Evolutionary conservation across 1,140 invertebrate genomes (phyloP).

Genomic region (Helicoverpa zea): DNA sequence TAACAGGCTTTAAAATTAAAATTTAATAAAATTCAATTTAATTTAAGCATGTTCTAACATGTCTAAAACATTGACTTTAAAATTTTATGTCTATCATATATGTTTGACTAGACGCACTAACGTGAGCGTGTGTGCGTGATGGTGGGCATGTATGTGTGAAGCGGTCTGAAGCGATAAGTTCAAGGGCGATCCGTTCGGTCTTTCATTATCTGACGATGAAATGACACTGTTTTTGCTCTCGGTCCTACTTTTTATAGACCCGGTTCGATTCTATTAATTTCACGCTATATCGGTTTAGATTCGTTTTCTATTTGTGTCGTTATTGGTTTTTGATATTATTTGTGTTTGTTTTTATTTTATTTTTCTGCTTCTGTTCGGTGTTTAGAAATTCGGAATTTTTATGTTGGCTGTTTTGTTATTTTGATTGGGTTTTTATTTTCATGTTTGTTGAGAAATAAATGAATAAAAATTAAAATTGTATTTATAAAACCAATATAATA

Average conservation of each 20-base stretch:
- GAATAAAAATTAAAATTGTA: too few species aligned
- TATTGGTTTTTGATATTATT: neutral
- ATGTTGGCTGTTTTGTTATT: neutral
- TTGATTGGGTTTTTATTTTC: neutral
- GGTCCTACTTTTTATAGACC: constrained; percentile 22
- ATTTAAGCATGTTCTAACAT: too few species aligned
- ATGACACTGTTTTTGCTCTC: constrained; percentile 11
- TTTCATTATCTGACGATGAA: constrained; percentile 24
- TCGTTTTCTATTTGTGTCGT: constrained; percentile 18
- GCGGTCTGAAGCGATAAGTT: constrained; percentile 19
- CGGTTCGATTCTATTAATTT: constrained; percentile 19
- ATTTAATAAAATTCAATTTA: neutral
- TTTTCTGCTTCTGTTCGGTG: neutral
- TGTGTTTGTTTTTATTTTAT: constrained; percentile 16
- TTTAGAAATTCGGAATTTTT: neutral
- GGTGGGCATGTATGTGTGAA: neutral
- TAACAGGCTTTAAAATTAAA: neutral
- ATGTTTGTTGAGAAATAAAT: too few species aligned
- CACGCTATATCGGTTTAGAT: constrained; percentile 4
- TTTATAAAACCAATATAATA: too few species aligned
- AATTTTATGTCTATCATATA: neutral
- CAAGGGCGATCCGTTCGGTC: constrained; percentile 17
- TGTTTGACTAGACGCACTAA: neutral
- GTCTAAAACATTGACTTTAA: neutral
- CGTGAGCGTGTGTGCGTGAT: neutral